Evolutionary conservation across 2,113 vertebrate species (phyloP).

Genomic region (Phaethon lepturus): DNA sequence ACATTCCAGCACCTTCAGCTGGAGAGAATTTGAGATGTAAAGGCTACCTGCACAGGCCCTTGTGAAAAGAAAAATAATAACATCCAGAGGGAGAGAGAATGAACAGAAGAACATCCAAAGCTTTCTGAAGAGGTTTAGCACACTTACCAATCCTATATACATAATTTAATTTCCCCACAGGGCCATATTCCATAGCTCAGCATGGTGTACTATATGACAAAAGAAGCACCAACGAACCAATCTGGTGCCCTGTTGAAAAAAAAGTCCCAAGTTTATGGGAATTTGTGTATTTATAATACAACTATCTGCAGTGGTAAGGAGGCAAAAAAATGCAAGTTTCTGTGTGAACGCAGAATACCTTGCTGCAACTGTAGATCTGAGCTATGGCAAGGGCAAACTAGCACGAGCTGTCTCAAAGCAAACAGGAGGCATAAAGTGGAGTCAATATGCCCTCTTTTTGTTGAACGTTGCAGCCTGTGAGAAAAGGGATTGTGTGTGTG

Average conservation of each 20-base stretch:
- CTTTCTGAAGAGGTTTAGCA: slow-evolving; percentile 22
- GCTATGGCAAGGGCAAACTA: neutral
- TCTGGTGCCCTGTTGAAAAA: neutral
- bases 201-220: neutral
- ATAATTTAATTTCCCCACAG: slow-evolving; percentile 32
- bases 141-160: neutral
- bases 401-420: neutral
- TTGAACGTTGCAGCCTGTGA: neutral
- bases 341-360: neutral
- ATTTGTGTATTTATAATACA: neutral
- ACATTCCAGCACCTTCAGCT: slow-evolving; percentile 15
- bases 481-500: neutral
- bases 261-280: neutral
- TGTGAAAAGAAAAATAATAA: slow-evolving; percentile 24
- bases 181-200: neutral
- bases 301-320: neutral
- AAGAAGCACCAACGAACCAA: neutral
- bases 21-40: slow-evolving; percentile 9
- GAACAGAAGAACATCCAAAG: neutral
- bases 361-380: neutral
- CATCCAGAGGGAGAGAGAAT: neutral
- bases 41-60: neutral
- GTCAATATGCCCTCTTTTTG: neutral
- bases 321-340: neutral
- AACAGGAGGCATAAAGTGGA: neutral